Conservation (phyloP, 2,113 vertebrate genomes). For the Mormyrus lacerda region DNA sequence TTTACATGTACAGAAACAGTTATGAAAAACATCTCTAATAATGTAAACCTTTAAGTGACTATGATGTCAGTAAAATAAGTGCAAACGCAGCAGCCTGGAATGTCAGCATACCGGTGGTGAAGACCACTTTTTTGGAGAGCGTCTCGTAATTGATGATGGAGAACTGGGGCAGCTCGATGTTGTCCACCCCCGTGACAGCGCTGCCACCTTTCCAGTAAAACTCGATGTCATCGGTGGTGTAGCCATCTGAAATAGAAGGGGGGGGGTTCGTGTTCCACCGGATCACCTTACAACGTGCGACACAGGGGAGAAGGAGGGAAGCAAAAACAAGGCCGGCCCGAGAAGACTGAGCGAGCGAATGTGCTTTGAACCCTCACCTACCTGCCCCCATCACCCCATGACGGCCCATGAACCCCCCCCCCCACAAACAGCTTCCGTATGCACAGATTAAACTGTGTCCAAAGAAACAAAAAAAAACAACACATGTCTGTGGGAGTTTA, state of each 20-base stretch:
- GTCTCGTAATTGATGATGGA: conserved; percentile 88
- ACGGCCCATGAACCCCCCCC: background rate
- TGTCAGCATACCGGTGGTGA: conserved; percentile 73
- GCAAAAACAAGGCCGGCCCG: background rate
- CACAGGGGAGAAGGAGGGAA: background rate
- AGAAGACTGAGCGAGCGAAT: background rate
- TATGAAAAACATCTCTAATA: background rate
- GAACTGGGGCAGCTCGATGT: conserved; percentile 90
- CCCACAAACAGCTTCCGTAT: background rate
- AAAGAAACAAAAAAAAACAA: background rate
- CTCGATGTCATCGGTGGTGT: conserved; percentile 91
- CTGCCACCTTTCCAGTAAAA: conserved; percentile 88
- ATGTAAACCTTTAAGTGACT: background rate
- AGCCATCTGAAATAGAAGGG: conserved; percentile 70
- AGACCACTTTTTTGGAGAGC: conserved; percentile 82
- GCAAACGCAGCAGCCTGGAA: background rate
- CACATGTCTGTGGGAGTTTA: background rate
- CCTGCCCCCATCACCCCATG: no score
- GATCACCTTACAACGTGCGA: background rate
- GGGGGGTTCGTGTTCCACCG: background rate
- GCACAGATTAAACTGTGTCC: background rate
- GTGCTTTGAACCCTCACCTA: background rate
- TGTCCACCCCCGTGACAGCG: conserved; percentile 82
- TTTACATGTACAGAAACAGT: background rate
- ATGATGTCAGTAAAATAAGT: background rate